Base-by-base conservation (phyloP, 1,140 invertebrate genomes). In the Schmidtea mediterranea region DNA sequence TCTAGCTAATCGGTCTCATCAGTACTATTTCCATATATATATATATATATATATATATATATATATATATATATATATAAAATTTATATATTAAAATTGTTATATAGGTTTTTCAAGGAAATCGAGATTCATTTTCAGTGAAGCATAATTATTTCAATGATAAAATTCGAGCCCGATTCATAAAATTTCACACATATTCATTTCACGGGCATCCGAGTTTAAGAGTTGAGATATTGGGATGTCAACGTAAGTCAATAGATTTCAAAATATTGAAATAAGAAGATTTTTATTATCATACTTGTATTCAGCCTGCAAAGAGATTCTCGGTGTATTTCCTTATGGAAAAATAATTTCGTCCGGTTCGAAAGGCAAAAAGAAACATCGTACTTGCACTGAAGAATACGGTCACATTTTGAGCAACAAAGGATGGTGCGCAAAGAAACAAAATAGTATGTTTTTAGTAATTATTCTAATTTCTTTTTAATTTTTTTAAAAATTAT, bases 131-230 rank as follows among this genome's bases (percentile, higher is more conserved):
- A 0, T 69, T 69, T 54, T 56, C 61, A 2, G 62, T 71, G 36
- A 64, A 66, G 39, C 63, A 69, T 43, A 62, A 63, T 24, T 67
- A 69, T 51, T 58, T 73, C 39, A 69, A 72, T 49, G 53, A 59
- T 38, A 64, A 70, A 16, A 60, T 73, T 23, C 60, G 63, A 8
- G 69, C 71, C 8, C 55, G 71, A 46, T 73, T 70, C 55, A 62
- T 73, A 18, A 66, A 71, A 41, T 59, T 73, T 49, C 71, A 73
- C 52, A 63, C 70, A 0, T 55, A 70, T 5, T 58, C 65, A 41
- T 73, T 71, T 70, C 56, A 69, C 53, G 55, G 60, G 38, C 66
- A 72, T 58, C 72, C 72, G 1, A 69, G 69, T 52, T 64, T 73
- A 57, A 54, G 71, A 21, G 60, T 73, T 0, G 72, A 73, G 55